phyloP scores from a whole-genome alignment of 2,797 vertebrate species.

The Artibeus jamaicensis region DNA sequence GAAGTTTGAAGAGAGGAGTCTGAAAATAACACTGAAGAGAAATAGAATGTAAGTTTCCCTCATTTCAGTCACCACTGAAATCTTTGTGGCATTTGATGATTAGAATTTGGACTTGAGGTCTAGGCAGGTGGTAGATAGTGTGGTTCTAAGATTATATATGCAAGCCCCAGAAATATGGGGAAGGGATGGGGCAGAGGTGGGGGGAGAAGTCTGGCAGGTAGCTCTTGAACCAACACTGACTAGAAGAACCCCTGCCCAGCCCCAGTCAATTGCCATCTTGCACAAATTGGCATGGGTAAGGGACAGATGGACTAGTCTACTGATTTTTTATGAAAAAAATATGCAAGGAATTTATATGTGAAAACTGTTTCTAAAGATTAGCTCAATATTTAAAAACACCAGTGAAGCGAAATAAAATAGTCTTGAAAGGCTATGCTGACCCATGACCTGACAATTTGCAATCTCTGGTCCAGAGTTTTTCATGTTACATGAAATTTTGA shows the following conservation, averaged over 20 bases:
- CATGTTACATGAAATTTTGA: not conserved
- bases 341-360: not conserved
- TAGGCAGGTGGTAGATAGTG: not conserved
- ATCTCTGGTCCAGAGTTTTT: not conserved
- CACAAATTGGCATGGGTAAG: not conserved
- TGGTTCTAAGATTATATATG: rapidly evolving
- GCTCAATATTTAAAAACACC: not conserved
- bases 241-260: not conserved
- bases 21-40: not conserved
- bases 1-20: not conserved
- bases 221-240: not conserved
- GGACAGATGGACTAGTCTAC: not conserved
- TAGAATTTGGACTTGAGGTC: not conserved
- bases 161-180: rapidly evolving
- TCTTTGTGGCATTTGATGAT: not conserved
- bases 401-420: not conserved
- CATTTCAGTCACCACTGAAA: rapidly evolving
- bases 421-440: rapidly evolving
- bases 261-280: too few relatives aligned
- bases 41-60: not conserved
- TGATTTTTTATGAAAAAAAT: not conserved
- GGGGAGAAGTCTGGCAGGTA: too few relatives aligned
- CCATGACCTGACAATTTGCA: not conserved
- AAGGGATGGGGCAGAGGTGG: rapidly evolving
- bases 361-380: not conserved